Conservation (phyloP, 1,140 invertebrate species). For the Amyelois transitella region DNA sequence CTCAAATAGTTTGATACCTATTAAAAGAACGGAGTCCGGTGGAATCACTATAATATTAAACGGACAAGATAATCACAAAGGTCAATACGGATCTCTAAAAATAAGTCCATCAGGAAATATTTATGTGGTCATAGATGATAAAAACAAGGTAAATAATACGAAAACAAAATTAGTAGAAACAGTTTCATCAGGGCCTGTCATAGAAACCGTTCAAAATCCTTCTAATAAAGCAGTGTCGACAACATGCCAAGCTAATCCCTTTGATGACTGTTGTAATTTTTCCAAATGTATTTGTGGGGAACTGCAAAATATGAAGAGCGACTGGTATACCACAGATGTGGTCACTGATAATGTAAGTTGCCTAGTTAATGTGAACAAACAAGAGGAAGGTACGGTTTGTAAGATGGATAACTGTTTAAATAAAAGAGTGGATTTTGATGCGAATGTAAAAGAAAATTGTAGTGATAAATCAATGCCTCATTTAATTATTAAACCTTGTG, state of each 20-base stretch:
- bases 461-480: slow-evolving; percentile 8
- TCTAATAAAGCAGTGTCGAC: slow-evolving; percentile 29
- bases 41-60: slow-evolving; percentile 33
- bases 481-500: slow-evolving; percentile 25
- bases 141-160: neutral
- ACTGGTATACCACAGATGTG: neutral
- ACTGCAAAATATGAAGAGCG: neutral
- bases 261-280: slow-evolving; percentile 20
- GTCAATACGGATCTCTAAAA: slow-evolving; percentile 29
- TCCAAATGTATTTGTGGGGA: slow-evolving; percentile 36
- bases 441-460: neutral
- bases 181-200: slow-evolving; percentile 3
- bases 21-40: slow-evolving; percentile 28
- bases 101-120: slow-evolving; percentile 39
- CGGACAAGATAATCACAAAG: slow-evolving; percentile 9
- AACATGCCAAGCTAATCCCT: slow-evolving; percentile 20
- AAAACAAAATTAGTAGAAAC: neutral
- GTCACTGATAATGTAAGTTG: neutral
- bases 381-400: neutral
- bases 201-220: slow-evolving; percentile 12
- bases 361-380: neutral
- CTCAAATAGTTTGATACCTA: slow-evolving; percentile 23
- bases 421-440: neutral
- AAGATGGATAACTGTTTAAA: neutral
- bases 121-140: slow-evolving; percentile 26